Evolutionary conservation across 2,113 vertebrate genomes (phyloP).

Genomic region (Sinocyclocheilus maitianheensis): DNA sequence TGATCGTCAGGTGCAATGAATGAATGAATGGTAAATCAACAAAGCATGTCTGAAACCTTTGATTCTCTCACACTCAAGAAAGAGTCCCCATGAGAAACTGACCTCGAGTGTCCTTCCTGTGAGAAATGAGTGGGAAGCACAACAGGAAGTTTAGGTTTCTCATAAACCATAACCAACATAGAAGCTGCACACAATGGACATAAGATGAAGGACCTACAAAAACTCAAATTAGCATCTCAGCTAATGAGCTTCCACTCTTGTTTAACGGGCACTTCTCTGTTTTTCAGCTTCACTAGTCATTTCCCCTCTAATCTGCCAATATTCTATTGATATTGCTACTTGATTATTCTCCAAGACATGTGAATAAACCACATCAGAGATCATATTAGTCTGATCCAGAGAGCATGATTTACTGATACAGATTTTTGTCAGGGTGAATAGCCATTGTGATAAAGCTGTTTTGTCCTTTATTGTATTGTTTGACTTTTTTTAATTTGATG

Average conservation of each 20-base stretch:
- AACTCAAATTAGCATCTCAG: not conserved
- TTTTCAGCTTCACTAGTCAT: not conserved
- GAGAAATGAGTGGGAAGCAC: slow-evolving; percentile 42
- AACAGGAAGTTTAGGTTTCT: slow-evolving; percentile 39
- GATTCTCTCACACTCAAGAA: slow-evolving; percentile 18
- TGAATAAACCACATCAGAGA: not conserved
- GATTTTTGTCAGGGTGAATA: no score
- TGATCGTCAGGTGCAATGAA: slow-evolving; percentile 1
- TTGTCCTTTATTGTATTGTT: no score
- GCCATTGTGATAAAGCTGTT: no score
- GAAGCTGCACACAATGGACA: not conserved
- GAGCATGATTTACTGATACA: no score
- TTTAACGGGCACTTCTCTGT: not conserved
- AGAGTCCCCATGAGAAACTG: not conserved
- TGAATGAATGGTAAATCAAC: slow-evolving; percentile 12
- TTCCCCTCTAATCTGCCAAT: not conserved
- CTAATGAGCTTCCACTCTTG: not conserved
- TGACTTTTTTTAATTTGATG: no score
- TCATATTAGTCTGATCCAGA: not conserved
- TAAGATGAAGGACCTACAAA: not conserved
- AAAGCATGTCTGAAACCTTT: not conserved
- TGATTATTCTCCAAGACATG: no score
- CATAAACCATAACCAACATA: slow-evolving; percentile 24
- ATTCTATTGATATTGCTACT: not conserved
- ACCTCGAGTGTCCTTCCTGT: slow-evolving; percentile 18